Conservation (phyloP, 2,797 vertebrate species). For the Myotis pilosus region DNA sequence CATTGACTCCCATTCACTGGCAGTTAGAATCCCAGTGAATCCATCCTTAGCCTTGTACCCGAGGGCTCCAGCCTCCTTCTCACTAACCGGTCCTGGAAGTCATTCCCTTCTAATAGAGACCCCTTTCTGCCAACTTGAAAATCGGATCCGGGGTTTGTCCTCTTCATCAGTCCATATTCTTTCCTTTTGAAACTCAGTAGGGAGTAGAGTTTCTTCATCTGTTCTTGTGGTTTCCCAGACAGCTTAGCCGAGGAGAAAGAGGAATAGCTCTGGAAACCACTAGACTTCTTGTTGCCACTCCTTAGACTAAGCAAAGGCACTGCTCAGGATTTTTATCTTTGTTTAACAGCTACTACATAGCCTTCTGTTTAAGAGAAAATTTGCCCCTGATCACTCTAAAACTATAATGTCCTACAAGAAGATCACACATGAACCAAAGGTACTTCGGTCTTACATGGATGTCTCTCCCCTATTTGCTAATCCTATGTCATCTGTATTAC, state of each 20-base stretch:
- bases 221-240: background rate
- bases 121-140: background rate
- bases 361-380: background rate
- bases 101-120: background rate
- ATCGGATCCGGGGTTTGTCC: background rate
- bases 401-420: background rate
- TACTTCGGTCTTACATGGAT: background rate
- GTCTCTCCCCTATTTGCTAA: background rate
- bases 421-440: background rate
- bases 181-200: background rate
- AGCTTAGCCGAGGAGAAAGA: background rate
- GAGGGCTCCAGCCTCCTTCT: background rate
- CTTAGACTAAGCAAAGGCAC: background rate
- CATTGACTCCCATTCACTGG: background rate
- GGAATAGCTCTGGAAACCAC: background rate
- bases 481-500: background rate
- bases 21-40: background rate
- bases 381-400: background rate
- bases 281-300: background rate
- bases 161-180: background rate
- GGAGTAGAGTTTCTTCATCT: background rate
- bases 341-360: background rate
- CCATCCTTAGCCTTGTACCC: accelerated
- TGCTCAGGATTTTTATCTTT: background rate
- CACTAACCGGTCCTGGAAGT: background rate